Percentiles rank a stretch among this genome's conserved stretches.
These are phyloP conservation scores for Philopedon plagiatum DNA, from an alignment of 2,888 invertebrate genomes.

Conservation along the genomic window DNA sequence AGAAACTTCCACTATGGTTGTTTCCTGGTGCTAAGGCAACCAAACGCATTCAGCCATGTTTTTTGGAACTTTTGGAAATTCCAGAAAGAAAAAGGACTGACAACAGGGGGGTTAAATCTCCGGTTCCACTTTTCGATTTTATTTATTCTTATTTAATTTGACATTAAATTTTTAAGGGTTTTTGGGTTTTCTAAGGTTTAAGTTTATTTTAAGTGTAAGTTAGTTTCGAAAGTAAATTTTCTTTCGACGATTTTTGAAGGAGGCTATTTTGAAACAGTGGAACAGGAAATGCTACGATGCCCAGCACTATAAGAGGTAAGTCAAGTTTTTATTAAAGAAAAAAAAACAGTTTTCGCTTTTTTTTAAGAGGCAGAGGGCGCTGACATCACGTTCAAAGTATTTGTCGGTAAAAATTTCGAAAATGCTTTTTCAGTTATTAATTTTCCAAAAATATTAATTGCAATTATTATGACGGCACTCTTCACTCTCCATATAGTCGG, in stretches of 20 bases:
- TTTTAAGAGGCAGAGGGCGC: too few relatives aligned
- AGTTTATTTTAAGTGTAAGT: conserved; percentile 18
- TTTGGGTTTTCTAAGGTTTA: conserved; percentile 27
- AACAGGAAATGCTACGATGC: conserved; percentile 67
- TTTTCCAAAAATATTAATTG: too few relatives aligned
- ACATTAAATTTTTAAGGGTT: conserved; percentile 27
- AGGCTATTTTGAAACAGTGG: conserved; percentile 18
- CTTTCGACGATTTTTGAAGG: not conserved
- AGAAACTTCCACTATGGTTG: conserved; percentile 9
- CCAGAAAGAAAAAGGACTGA: conserved; percentile 64
- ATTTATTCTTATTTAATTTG: conserved; percentile 28
- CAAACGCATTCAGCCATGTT: conserved; percentile 59
- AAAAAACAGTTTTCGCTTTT: too few relatives aligned
- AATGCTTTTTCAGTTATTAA: too few relatives aligned
- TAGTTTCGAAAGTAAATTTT: not conserved
- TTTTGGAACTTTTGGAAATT: conserved; percentile 63
- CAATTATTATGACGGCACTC: too few relatives aligned
- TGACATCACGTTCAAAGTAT: too few relatives aligned
- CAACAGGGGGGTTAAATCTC: not conserved
- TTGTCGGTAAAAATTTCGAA: too few relatives aligned
- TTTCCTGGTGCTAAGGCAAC: not conserved
- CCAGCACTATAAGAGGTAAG: conserved; percentile 70
- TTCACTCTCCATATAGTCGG: too few relatives aligned
- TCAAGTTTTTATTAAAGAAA: too few relatives aligned
- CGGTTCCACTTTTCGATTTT: conserved; percentile 9